These are phyloP conservation scores for Minunthozetes semirufus DNA, from an alignment of 2,888 invertebrate species.

Conservation along the genomic window DNA sequence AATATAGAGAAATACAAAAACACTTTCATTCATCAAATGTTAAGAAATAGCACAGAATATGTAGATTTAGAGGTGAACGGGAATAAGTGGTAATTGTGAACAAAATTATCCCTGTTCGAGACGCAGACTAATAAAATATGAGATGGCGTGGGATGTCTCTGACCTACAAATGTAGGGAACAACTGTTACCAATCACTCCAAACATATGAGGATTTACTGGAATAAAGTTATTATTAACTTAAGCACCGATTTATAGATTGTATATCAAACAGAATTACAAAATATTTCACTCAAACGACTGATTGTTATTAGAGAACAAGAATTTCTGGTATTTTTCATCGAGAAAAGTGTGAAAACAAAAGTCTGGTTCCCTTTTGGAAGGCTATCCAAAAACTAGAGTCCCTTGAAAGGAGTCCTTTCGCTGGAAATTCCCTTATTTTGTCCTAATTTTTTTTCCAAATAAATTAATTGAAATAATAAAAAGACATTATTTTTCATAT, in stretches of 20 bases:
- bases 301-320: background rate
- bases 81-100: background rate
- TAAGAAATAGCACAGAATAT: too few relatives aligned
- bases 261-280: background rate
- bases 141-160: background rate
- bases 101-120: background rate
- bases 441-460: too few relatives aligned
- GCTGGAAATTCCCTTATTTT: too few relatives aligned
- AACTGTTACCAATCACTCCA: background rate
- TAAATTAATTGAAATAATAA: too few relatives aligned
- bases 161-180: background rate
- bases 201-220: background rate
- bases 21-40: too few relatives aligned
- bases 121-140: background rate
- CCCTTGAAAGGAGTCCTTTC: too few relatives aligned
- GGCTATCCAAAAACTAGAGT: too few relatives aligned
- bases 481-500: too few relatives aligned
- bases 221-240: conserved; percentile 7
- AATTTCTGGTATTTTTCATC: too few relatives aligned
- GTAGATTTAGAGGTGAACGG: background rate
- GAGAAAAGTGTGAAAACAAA: too few relatives aligned
- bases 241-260: background rate
- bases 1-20: too few relatives aligned
- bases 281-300: background rate
- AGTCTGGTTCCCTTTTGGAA: too few relatives aligned